phyloP scores from a whole-genome alignment of 2,797 vertebrate genomes.

The Periophthalmus magnuspinnatus region DNA sequence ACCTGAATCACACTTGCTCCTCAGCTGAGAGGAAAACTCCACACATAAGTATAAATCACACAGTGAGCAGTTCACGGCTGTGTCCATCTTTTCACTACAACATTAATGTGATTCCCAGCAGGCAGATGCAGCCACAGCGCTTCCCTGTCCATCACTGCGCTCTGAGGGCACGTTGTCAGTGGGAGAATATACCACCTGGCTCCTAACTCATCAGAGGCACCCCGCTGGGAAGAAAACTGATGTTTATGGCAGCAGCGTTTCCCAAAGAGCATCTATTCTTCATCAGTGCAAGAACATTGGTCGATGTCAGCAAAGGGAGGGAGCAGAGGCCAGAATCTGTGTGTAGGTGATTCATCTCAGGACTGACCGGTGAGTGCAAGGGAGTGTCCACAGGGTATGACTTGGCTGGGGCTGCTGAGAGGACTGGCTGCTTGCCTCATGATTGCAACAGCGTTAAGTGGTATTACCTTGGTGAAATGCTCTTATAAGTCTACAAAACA shows the following conservation, averaged over 20 bases:
- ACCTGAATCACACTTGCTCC: slow-evolving; percentile 2
- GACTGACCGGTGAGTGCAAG: slow-evolving; percentile 32
- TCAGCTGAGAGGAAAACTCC: slow-evolving; percentile 14
- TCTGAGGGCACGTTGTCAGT: slow-evolving; percentile 40
- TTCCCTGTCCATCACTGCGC: slow-evolving; percentile 37
- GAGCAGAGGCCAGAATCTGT: slow-evolving; percentile 20
- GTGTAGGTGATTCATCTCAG: slow-evolving; percentile 57
- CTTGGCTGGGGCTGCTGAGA: slow-evolving; percentile 30
- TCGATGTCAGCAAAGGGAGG: slow-evolving; percentile 41
- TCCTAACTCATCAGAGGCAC: slow-evolving; percentile 52
- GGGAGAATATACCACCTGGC: slow-evolving; percentile 55
- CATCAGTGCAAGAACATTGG: slow-evolving; percentile 48
- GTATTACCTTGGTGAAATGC: slow-evolving; percentile 52
- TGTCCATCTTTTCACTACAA: slow-evolving; percentile 30
- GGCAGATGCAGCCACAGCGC: slow-evolving; percentile 30
- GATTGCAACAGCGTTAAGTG: slow-evolving; percentile 30
- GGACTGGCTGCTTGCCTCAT: slow-evolving; percentile 23
- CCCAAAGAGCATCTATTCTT: slow-evolving; percentile 59
- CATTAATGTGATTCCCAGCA: slow-evolving; percentile 33
- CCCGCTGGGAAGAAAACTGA: slow-evolving; percentile 57
- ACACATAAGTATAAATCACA: slow-evolving; percentile 20
- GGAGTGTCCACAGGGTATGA: slow-evolving; percentile 31
- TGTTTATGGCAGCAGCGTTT: slow-evolving; percentile 59
- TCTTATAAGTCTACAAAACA: slow-evolving; percentile 43
- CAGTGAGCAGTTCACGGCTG: slow-evolving; percentile 16